Evolutionary conservation across 2,888 invertebrate genomes (phyloP), one percentile per base, ranked within the genome.

Genomic region (Anorthoa munda): DNA sequence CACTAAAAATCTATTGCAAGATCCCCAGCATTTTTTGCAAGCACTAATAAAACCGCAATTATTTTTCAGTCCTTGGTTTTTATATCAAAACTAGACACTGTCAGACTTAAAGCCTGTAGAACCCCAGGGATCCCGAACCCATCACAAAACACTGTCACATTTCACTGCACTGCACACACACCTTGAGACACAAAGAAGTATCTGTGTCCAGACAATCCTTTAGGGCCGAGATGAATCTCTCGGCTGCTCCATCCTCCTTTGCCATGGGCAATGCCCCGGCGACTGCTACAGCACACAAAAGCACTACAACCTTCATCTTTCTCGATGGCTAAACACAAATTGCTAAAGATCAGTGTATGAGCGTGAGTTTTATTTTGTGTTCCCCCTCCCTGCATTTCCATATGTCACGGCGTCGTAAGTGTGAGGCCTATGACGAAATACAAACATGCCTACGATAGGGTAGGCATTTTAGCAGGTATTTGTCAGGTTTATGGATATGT

Each of bases 181-280:
- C 98, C 97, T 98, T 98, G 82, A 98, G 93, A 91, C 98, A 98
- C 92, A 98, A 95, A 88, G 97, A 95, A 90, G 98, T 96, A 87
- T 97, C 97, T 81, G 97, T 97, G 81, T 97, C 97, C 87, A 97
- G 97, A 93, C 98, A 98, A 89, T 97, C 97, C 93, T 97, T 97
- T 78, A 98, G 87, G 12, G 93, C 90, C 9, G 94, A 93, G 75
- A 96, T 89, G 90, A 96, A 94, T 76, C 90, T 91, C 76, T 95
- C 95, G 87, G 95, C 83, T 5, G 64, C 81, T 5, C 94, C 94
- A 84, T 95, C 95, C 69, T 96, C 96, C 85, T 93, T 95, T 1
- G 90, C 87, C 87, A 93, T 92, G 79, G 96, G 95, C 92, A 94
- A 87, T 45, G 95, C 95, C 88, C 90, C 87, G 73, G 91, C 94